These are phyloP conservation scores for Papilio elwesi DNA, from an alignment of 2,888 invertebrate genomes.

Conservation along the genomic window DNA sequence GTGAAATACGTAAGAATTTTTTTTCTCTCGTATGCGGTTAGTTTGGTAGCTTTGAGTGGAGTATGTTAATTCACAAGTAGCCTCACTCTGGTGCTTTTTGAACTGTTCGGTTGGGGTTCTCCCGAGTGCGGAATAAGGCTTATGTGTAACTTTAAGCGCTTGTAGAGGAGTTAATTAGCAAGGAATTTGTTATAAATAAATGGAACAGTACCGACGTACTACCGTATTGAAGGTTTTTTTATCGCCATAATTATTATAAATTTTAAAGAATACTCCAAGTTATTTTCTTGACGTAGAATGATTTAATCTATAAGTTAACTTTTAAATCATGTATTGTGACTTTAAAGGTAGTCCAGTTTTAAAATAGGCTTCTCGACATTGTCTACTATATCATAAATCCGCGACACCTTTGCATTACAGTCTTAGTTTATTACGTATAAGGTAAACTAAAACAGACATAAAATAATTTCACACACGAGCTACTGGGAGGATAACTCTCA, in stretches of 20 bases:
- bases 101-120: constrained; percentile 61
- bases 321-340: not conserved
- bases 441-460: not conserved
- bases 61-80: constrained; percentile 81
- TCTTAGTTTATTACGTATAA: not conserved
- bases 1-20: constrained; percentile 77
- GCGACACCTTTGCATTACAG: not conserved
- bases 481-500: too few species aligned
- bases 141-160: constrained; percentile 51
- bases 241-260: constrained; percentile 24
- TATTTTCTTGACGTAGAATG: not conserved
- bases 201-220: constrained; percentile 16
- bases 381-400: not conserved
- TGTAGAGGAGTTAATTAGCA: constrained; percentile 62
- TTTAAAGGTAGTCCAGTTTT: not conserved
- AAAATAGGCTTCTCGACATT: not conserved
- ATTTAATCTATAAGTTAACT: not conserved
- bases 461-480: not conserved
- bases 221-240: constrained; percentile 32
- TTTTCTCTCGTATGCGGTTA: constrained; percentile 73
- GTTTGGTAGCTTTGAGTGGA: constrained; percentile 80
- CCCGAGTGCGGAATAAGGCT: constrained; percentile 46
- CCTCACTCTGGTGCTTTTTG: constrained; percentile 66
- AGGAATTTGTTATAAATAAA: constrained; percentile 49
- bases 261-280: not conserved